These are phyloP conservation scores for Eristalis intricaria DNA, from an alignment of 2,888 invertebrate genomes.

Conservation along the genomic window DNA sequence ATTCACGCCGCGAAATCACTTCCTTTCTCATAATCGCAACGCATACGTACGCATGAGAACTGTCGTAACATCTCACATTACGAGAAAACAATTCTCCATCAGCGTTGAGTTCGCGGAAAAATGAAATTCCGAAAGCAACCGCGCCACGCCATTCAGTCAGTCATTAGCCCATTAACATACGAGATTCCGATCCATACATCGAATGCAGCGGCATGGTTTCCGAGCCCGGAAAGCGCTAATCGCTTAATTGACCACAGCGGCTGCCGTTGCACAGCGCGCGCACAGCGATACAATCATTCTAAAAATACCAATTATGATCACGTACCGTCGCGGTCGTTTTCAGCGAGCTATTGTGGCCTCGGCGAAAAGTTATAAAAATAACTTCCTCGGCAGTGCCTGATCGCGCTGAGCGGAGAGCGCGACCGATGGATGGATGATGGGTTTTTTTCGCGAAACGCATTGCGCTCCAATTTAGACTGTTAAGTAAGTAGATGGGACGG, in stretches of 20 bases:
- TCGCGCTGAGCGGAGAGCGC: slow-evolving; percentile 5
- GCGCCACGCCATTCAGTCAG: slow-evolving; percentile 46
- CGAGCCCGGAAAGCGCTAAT: slow-evolving; percentile 69
- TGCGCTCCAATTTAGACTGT: slow-evolving; percentile 67
- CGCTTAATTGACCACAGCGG: slow-evolving; percentile 61
- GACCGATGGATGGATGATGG: slow-evolving; percentile 27
- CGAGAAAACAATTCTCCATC: slow-evolving; percentile 7
- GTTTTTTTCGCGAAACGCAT: slow-evolving; percentile 45
- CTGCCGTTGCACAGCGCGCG: slow-evolving; percentile 34
- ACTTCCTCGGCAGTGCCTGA: slow-evolving; percentile 2
- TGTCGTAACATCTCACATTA: not conserved
- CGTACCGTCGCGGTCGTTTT: slow-evolving; percentile 31
- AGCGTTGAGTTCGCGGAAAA: not conserved
- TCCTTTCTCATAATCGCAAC: not conserved
- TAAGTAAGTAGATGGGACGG: slow-evolving; percentile 18
- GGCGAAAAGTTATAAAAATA: slow-evolving; percentile 50
- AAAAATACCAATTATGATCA: slow-evolving; percentile 68
- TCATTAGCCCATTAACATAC: slow-evolving; percentile 53
- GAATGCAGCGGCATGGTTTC: slow-evolving; percentile 48
- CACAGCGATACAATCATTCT: slow-evolving; percentile 51
- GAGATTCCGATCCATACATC: slow-evolving; percentile 29
- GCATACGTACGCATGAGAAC: too few species aligned
- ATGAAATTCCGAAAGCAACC: slow-evolving; percentile 36
- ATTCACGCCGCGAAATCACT: not conserved
- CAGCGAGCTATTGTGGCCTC: slow-evolving; percentile 43